These are phyloP conservation scores for Rhopalosiphum nymphaeae DNA, from an alignment of 2,888 invertebrate species.

Conservation along the genomic window DNA sequence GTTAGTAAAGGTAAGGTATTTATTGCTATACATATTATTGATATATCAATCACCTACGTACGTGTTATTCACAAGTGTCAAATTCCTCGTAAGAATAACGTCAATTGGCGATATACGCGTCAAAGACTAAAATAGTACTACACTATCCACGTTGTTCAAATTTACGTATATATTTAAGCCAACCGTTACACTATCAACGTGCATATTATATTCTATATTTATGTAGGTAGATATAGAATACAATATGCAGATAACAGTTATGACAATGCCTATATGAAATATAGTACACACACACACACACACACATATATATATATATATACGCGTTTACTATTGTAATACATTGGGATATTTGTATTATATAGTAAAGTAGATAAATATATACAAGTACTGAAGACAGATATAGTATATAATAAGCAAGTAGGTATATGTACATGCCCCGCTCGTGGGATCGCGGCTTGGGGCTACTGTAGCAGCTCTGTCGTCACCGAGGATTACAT, in stretches of 20 bases:
- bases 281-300: no score
- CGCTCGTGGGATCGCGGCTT: neutral
- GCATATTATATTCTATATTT: neutral
- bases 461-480: neutral
- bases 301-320: neutral
- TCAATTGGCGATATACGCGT: neutral
- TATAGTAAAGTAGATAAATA: neutral
- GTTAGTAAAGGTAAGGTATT: neutral
- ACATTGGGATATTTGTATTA: neutral
- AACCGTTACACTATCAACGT: neutral
- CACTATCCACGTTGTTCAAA: neutral
- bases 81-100: neutral
- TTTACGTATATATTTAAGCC: neutral
- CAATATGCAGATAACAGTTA: neutral
- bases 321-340: neutral
- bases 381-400: neutral
- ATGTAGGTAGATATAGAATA: neutral
- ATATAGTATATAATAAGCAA: neutral
- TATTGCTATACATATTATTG: neutral
- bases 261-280: no score
- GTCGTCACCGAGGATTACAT: slow-evolving; percentile 55
- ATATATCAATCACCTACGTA: neutral
- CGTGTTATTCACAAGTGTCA: neutral
- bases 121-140: neutral
- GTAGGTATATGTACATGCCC: neutral